Conservation (phyloP, 2,113 vertebrate species). For the Ginglymostoma cirratum region DNA sequence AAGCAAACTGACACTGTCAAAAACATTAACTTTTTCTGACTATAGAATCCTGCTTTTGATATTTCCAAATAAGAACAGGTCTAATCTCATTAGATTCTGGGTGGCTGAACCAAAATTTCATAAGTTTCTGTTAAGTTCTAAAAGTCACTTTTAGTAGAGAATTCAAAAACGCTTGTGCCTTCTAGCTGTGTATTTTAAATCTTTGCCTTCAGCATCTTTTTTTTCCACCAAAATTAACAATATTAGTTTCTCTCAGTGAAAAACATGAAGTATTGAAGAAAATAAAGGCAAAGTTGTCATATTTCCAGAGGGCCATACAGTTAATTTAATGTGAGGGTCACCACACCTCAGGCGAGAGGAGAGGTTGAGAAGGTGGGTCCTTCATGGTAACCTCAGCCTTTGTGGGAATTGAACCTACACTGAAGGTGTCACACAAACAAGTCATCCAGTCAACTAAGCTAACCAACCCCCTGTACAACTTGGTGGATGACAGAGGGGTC, state of each 20-base stretch:
- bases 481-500: too few species aligned
- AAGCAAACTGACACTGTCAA: background rate
- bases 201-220: background rate
- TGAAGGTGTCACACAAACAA: too few species aligned
- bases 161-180: background rate
- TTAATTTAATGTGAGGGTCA: too few species aligned
- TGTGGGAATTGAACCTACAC: too few species aligned
- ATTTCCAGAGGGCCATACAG: too few species aligned
- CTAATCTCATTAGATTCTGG: background rate
- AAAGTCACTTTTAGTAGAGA: background rate
- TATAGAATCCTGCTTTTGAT: background rate
- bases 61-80: background rate
- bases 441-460: too few species aligned
- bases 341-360: too few species aligned
- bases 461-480: too few species aligned
- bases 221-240: background rate
- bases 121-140: background rate
- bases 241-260: background rate
- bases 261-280: background rate
- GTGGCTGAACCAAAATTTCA: background rate
- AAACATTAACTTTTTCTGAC: background rate
- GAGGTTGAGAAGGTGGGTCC: too few species aligned
- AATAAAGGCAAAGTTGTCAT: too few species aligned
- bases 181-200: background rate
- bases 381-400: too few species aligned